These are phyloP conservation scores for Ispidina lecontei DNA, from an alignment of 2,797 vertebrate genomes.

Conservation along the genomic window DNA sequence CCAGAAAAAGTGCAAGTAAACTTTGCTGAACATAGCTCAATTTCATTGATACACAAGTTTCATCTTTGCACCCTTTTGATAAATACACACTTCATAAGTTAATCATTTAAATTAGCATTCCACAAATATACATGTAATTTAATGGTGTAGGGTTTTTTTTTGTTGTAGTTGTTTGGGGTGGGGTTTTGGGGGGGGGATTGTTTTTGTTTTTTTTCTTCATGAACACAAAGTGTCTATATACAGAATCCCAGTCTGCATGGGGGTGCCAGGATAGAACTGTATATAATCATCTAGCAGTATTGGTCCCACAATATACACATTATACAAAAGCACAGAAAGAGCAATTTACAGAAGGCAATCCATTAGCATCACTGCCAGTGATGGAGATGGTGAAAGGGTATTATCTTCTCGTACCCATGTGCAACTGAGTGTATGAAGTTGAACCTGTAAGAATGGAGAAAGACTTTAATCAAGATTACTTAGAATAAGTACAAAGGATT, in stretches of 20 bases:
- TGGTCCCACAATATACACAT: conserved; percentile 90
- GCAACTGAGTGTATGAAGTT: conserved; percentile 85
- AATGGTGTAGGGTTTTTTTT: conserved; percentile 30
- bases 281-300: conserved; percentile 78
- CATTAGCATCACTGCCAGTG: conserved; percentile 80
- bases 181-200: neutral
- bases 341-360: conserved; percentile 86
- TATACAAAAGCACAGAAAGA: conserved; percentile 84
- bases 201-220: conserved; percentile 66
- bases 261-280: conserved; percentile 80
- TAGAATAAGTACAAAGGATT: neutral
- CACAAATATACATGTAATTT: conserved; percentile 92
- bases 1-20: conserved; percentile 84
- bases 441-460: conserved; percentile 82
- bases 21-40: conserved; percentile 77
- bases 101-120: conserved; percentile 97
- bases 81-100: conserved; percentile 93
- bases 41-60: conserved; percentile 68
- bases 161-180: neutral
- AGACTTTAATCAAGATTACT: neutral
- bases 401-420: conserved; percentile 93
- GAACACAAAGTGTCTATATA: conserved; percentile 85
- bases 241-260: conserved; percentile 81
- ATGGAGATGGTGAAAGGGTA: conserved; percentile 52
- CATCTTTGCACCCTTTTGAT: conserved; percentile 82